Base-by-base conservation (phyloP, 1,140 invertebrate species). In the Hyphantria cunea region DNA sequence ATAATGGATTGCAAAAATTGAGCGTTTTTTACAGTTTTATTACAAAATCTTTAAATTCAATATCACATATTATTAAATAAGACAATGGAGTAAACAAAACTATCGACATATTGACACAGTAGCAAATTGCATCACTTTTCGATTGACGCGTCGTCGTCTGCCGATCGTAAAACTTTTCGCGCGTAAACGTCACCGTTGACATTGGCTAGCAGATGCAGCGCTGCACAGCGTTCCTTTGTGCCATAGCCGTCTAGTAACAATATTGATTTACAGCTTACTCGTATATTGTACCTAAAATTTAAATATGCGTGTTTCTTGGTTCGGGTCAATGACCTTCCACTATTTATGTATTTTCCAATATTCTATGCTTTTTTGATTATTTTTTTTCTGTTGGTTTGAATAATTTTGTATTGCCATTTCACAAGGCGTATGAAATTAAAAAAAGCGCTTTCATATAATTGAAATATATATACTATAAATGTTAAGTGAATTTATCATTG, bases 161-260 rank as follows among this genome's bases (percentile, higher is more conserved):
- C 76, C 39, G 79, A 77, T 86, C 85, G 79, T 90, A 88, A 90
- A 90, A 86, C 84, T 90, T 84, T 86, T 83, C 76, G 85, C 83
- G 84, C 84, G 85, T 90, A 89, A 90, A 90, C 82, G 84, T 90
- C 87, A 82, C 79, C 64, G 67, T 76, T 86, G 85, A 83, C 78
- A 83, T 78, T 77, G 72, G 65, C 56, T 72, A 86, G 84, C 85
- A 86, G 82, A 80, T 90, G 85, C 72, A 84, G 83, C 87, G 80
- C 82, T 87, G 65, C 64, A 66, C 79, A 80, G 78, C 73, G 72
- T 66, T 74, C 65, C 80, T 80, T 82, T 82, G 76, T 80, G 68
- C 67, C 58, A 48, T 39, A 60, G 68, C 65, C 75, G 82, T 86
- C 81, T 84, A 84, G 78, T 78, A 80, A 75, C 59, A 68, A 58